Conservation (phyloP, 2,113 vertebrate species). For the Myotis yumanensis region DNA sequence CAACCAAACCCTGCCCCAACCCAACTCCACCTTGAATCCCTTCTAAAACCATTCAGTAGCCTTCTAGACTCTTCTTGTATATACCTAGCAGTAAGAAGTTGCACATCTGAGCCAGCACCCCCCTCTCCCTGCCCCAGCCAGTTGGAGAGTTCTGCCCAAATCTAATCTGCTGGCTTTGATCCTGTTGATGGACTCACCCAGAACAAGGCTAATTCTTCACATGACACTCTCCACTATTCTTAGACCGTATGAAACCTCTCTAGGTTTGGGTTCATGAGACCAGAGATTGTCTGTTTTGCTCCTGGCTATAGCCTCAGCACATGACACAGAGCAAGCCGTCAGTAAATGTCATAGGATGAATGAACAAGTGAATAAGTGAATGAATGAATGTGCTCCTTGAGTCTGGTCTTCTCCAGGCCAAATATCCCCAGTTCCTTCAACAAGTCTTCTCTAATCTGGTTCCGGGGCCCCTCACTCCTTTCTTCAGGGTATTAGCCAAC, state of each 20-base stretch:
- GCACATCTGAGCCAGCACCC: background rate
- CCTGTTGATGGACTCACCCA: background rate
- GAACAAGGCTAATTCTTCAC: background rate
- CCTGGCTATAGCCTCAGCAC: background rate
- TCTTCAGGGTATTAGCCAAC: background rate
- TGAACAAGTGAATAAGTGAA: background rate
- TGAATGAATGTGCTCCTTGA: background rate
- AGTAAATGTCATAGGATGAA: background rate
- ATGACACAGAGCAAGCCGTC: background rate
- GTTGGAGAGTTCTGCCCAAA: background rate
- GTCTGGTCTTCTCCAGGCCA: background rate
- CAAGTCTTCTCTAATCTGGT: background rate
- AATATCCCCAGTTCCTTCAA: background rate
- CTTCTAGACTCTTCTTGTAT: background rate
- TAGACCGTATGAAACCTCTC: background rate
- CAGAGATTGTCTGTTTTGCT: background rate
- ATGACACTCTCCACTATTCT: background rate
- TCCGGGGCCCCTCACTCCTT: background rate
- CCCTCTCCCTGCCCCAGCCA: fast-evolving
- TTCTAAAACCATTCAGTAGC: background rate
- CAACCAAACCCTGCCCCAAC: background rate
- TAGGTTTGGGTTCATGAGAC: background rate
- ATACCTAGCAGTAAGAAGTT: background rate
- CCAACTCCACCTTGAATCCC: background rate
- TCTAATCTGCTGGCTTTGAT: background rate